Conservation (phyloP, 2,888 invertebrate genomes). For the Gortyna flavago region DNA sequence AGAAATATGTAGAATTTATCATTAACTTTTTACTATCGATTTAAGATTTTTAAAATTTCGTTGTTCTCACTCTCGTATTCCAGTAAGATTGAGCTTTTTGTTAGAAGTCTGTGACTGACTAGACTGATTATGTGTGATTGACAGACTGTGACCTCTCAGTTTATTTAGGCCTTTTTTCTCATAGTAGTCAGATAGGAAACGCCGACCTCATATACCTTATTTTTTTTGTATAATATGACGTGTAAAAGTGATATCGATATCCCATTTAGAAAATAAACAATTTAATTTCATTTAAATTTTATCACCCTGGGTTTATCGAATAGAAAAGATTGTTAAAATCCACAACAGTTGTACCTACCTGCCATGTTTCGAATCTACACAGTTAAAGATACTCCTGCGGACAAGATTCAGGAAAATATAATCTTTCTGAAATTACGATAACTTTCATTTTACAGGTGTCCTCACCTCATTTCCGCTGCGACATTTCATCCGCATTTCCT, state of each 20-base stretch:
- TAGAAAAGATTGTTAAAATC: background rate
- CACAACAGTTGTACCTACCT: too few relatives aligned
- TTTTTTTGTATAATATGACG: background rate
- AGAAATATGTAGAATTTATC: too few relatives aligned
- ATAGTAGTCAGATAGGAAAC: background rate
- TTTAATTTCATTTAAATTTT: background rate
- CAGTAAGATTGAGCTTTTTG: background rate
- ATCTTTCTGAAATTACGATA: background rate
- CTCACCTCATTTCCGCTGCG: slow-evolving; percentile 14
- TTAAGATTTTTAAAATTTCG: too few relatives aligned
- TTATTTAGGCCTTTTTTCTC: background rate
- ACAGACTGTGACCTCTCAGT: background rate
- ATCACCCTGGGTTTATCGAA: background rate
- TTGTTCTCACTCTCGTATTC: background rate
- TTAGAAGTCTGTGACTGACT: background rate
- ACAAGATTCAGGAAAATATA: background rate
- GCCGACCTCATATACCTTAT: background rate
- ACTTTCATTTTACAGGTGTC: slow-evolving; percentile 9
- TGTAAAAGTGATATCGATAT: background rate
- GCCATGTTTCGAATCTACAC: background rate
- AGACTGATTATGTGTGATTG: background rate
- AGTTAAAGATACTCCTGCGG: background rate
- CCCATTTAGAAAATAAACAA: background rate
- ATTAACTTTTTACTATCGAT: background rate
- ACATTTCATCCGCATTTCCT: slow-evolving; percentile 38